These are phyloP conservation scores for Halcyon senegalensis DNA, from an alignment of 2,113 vertebrate species.

Conservation along the genomic window DNA sequence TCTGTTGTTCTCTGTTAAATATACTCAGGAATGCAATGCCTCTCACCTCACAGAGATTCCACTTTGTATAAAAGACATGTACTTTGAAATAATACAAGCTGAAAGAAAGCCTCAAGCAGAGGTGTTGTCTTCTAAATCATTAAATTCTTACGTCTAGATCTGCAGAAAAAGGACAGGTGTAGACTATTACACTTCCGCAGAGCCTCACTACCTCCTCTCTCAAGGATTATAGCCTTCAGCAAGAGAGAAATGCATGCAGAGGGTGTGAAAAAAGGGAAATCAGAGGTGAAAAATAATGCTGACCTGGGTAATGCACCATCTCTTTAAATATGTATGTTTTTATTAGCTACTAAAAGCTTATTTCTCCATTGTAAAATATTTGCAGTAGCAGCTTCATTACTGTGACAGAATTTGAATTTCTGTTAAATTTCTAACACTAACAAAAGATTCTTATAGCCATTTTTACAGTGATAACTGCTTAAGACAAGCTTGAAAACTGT, in stretches of 20 bases:
- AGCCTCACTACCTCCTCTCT: background rate
- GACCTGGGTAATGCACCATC: background rate
- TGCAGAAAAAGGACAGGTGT: background rate
- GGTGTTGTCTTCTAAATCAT: background rate
- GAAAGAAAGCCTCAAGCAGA: slow-evolving; percentile 1
- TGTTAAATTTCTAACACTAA: background rate
- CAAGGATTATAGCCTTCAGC: background rate
- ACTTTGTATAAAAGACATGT: background rate
- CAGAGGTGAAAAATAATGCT: background rate
- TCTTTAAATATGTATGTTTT: background rate
- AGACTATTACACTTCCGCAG: background rate
- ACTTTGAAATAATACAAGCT: background rate
- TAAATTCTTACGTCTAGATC: background rate
- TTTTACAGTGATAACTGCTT: background rate
- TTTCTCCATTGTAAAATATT: background rate
- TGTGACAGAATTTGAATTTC: background rate
- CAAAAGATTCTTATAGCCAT: background rate
- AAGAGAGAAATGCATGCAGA: background rate
- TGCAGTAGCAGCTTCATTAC: background rate
- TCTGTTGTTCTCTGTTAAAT: background rate
- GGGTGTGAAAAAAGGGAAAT: background rate
- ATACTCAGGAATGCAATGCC: background rate
- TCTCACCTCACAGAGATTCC: background rate
- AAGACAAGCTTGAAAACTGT: background rate
- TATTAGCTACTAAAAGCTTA: background rate